A percentile compares a stretch with the other conserved stretches of the same genome.
Evolutionary conservation across 2,888 invertebrate species (phyloP).

Genomic region (Norana najaformis): DNA sequence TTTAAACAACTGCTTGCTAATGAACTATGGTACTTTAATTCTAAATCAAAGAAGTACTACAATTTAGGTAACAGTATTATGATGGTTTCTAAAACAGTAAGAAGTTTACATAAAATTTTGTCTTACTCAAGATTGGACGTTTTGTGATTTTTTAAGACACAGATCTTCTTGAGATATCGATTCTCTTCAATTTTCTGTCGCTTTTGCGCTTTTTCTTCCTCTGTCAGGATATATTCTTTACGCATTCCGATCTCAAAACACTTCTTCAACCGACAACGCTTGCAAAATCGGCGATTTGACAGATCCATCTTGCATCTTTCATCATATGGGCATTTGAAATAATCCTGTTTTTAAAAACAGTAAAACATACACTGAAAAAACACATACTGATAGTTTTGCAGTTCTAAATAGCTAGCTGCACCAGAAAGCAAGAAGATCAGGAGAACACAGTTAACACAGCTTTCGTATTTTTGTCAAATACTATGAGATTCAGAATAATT

Average conservation of each 20-base stretch:
- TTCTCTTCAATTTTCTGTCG: conserved; percentile 87
- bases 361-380: neutral
- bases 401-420: no score
- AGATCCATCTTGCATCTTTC: conserved; percentile 89
- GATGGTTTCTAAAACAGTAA: neutral
- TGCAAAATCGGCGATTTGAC: conserved; percentile 91
- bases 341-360: conserved; percentile 51
- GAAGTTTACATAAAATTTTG: neutral
- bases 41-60: neutral
- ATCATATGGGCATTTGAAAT: conserved; percentile 88
- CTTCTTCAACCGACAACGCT: conserved; percentile 91
- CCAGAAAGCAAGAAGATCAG: no score
- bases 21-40: neutral
- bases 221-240: conserved; percentile 95
- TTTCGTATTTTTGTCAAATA: no score
- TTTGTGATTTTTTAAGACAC: conserved; percentile 22
- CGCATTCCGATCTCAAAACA: conserved; percentile 95
- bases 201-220: conserved; percentile 78
- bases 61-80: neutral
- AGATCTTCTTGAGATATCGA: conserved; percentile 64
- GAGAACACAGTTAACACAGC: no score
- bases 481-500: no score
- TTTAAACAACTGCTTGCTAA: neutral
- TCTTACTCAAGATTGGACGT: conserved; percentile 15
- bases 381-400: no score